phyloP scores from a whole-genome alignment of 2,113 vertebrate genomes.

The Fulmarus glacialis region DNA sequence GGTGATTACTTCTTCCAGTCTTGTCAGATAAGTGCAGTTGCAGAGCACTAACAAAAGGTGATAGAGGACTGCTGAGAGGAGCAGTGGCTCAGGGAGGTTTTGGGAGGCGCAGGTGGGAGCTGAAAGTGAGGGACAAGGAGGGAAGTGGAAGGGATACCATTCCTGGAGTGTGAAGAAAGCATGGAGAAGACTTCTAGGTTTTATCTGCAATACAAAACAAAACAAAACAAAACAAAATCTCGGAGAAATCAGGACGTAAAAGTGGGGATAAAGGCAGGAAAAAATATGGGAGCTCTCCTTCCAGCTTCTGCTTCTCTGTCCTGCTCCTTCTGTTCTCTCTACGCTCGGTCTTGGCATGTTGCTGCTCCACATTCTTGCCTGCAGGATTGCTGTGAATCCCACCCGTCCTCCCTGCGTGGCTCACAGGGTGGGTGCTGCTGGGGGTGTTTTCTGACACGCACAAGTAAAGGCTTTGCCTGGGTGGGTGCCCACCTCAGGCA shows the following conservation, averaged over 20 bases:
- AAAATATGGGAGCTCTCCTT: not conserved
- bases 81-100: not conserved
- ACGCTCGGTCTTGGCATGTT: fast-evolving
- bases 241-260: not conserved
- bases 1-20: not conserved
- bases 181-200: not conserved
- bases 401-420: fast-evolving
- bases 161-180: not conserved
- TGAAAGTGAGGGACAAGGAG: not conserved
- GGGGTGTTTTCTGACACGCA: not conserved
- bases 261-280: not conserved
- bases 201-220: not conserved
- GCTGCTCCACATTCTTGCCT: not conserved
- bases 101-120: not conserved
- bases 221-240: not conserved
- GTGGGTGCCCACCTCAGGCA: not conserved
- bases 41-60: not conserved
- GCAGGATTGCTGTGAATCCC: not conserved
- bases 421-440: not conserved
- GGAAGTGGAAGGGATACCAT: not conserved
- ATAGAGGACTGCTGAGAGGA: not conserved
- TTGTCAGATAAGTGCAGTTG: not conserved
- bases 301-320: not conserved
- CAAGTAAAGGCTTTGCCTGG: not conserved
- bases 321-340: not conserved